phyloP scores from a whole-genome alignment of 2,797 vertebrate genomes.

The Agapornis canus region DNA sequence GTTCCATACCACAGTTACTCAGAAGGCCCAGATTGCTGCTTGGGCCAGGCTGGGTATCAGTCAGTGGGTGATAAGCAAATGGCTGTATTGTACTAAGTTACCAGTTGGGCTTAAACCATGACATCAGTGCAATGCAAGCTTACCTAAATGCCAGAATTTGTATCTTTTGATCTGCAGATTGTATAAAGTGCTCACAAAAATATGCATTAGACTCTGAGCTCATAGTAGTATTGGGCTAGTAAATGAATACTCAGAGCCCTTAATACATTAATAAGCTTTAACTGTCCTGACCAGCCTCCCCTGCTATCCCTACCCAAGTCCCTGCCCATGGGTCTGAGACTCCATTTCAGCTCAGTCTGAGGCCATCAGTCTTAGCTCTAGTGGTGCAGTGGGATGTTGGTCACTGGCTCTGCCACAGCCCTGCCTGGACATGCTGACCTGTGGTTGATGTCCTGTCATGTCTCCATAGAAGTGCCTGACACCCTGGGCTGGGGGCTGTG shows the following conservation, averaged over 20 bases:
- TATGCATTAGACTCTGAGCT: background rate
- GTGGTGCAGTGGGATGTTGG: background rate
- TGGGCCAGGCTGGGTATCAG: background rate
- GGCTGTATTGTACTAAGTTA: background rate
- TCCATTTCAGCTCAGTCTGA: background rate
- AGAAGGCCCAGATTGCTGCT: background rate
- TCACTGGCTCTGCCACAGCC: background rate
- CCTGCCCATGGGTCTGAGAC: background rate
- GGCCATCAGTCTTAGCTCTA: accelerated
- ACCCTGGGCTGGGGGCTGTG: background rate
- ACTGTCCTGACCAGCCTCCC: background rate
- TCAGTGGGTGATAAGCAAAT: background rate
- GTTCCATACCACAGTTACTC: background rate
- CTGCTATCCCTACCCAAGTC: background rate
- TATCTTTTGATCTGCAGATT: background rate
- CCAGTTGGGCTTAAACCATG: background rate
- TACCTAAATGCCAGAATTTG: background rate
- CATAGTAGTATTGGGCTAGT: background rate
- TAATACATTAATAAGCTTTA: background rate
- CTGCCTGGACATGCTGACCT: background rate
- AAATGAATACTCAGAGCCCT: background rate
- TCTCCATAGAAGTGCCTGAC: background rate
- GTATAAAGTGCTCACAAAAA: background rate
- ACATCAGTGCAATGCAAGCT: background rate
- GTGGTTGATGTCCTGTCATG: background rate